A percentile compares a stretch with the other conserved stretches of the same genome.
These are phyloP conservation scores for Tichodroma muraria DNA, from an alignment of 2,113 vertebrate species.

Conservation along the genomic window DNA sequence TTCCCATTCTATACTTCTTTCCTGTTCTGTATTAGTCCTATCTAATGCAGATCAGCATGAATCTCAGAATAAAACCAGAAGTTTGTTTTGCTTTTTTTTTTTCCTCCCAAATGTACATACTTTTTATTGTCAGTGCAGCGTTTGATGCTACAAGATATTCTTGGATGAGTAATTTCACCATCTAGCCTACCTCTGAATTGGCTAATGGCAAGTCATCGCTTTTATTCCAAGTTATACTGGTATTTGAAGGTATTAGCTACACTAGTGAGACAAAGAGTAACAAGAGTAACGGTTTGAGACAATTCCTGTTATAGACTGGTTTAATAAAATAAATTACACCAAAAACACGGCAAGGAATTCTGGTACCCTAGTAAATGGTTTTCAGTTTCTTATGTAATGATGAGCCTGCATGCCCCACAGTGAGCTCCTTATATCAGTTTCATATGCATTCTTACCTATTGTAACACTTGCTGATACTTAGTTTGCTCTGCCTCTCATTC, in stretches of 20 bases:
- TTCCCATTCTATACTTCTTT: not conserved
- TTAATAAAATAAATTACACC: not conserved
- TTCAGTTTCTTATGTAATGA: not conserved
- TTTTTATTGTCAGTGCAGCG: not conserved
- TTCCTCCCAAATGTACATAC: not conserved
- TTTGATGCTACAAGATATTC: not conserved
- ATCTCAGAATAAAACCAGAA: not conserved
- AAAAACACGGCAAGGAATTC: not conserved
- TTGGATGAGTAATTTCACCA: not conserved
- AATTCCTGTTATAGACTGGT: not conserved
- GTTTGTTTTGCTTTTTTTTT: not conserved
- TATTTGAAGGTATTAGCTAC: not conserved
- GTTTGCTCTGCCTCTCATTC: not conserved
- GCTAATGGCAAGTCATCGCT: not conserved
- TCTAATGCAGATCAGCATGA: not conserved
- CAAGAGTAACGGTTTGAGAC: not conserved
- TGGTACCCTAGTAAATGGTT: not conserved
- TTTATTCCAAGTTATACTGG: not conserved
- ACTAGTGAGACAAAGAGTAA: not conserved
- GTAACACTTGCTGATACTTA: not conserved
- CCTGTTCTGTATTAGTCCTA: not conserved
- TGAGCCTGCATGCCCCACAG: not conserved
- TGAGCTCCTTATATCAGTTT: not conserved
- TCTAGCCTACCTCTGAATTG: not conserved
- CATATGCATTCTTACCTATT: not conserved